Evolutionary conservation across 2,888 invertebrate genomes (phyloP).

Genomic region (Acrobasis repandana): DNA sequence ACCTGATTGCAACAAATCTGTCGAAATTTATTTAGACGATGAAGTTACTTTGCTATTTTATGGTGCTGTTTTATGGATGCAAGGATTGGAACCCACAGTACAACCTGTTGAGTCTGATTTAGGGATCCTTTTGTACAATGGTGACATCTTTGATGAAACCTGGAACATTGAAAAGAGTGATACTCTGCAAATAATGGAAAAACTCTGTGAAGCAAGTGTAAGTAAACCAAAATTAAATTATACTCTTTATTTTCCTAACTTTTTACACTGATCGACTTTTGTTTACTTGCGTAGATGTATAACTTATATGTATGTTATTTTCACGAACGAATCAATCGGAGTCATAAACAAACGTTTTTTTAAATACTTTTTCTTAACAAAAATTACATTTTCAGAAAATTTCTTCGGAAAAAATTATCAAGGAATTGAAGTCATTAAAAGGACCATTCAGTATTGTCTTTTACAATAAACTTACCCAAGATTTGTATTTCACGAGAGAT

Average conservation of each 20-base stretch:
- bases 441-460: constrained; percentile 95
- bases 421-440: constrained; percentile 82
- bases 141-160: constrained; percentile 89
- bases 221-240: constrained; percentile 13
- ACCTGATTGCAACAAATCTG: constrained; percentile 68
- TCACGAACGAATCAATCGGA: too few relatives aligned
- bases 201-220: constrained; percentile 44
- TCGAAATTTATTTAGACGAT: constrained; percentile 43
- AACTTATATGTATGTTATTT: too few relatives aligned
- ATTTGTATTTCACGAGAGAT: constrained; percentile 93
- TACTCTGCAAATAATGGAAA: constrained; percentile 76
- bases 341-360: too few relatives aligned
- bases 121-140: constrained; percentile 92
- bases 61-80: constrained; percentile 91
- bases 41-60: constrained; percentile 56
- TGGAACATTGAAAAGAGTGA: constrained; percentile 70
- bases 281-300: too few relatives aligned
- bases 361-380: not conserved
- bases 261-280: too few relatives aligned
- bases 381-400: constrained; percentile 18
- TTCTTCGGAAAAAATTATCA: constrained; percentile 53
- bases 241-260: too few relatives aligned
- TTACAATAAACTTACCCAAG: constrained; percentile 81
- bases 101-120: constrained; percentile 87
- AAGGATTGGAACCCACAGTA: constrained; percentile 84